Conservation (phyloP, 2,888 invertebrate genomes). For the Euplexia lucipara region DNA sequence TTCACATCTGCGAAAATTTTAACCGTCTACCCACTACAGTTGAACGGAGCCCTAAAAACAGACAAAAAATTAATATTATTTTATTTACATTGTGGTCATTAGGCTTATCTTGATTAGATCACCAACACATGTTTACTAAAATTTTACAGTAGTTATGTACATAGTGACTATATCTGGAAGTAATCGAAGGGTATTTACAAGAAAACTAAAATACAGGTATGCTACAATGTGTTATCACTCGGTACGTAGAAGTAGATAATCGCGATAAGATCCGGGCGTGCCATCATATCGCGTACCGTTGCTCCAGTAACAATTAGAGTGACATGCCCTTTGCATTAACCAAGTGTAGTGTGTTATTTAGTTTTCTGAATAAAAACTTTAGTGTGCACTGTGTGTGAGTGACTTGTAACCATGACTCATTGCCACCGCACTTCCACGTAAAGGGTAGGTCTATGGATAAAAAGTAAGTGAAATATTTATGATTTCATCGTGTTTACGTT, state of each 20-base stretch:
- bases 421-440: background rate
- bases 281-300: conserved; percentile 35
- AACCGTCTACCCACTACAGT: too few species aligned
- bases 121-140: background rate
- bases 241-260: conserved; percentile 52
- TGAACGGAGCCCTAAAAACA: background rate
- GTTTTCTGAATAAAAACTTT: conserved; percentile 6
- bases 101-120: background rate
- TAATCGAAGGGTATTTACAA: conserved; percentile 42
- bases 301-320: conserved; percentile 42
- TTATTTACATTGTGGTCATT: background rate
- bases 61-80: background rate
- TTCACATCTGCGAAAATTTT: too few species aligned
- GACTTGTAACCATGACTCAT: conserved; percentile 10
- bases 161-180: background rate
- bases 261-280: conserved; percentile 63
- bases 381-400: conserved; percentile 6
- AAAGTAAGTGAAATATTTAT: conserved; percentile 57
- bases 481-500: background rate
- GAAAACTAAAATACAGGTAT: conserved; percentile 28
- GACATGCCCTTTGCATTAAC: conserved; percentile 18
- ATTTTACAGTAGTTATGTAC: conserved; percentile 31
- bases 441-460: conserved; percentile 57
- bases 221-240: conserved; percentile 49
- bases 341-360: conserved; percentile 11